Evolutionary conservation across 2,888 invertebrate genomes (phyloP).

Genomic region (Theristus sp.): DNA sequence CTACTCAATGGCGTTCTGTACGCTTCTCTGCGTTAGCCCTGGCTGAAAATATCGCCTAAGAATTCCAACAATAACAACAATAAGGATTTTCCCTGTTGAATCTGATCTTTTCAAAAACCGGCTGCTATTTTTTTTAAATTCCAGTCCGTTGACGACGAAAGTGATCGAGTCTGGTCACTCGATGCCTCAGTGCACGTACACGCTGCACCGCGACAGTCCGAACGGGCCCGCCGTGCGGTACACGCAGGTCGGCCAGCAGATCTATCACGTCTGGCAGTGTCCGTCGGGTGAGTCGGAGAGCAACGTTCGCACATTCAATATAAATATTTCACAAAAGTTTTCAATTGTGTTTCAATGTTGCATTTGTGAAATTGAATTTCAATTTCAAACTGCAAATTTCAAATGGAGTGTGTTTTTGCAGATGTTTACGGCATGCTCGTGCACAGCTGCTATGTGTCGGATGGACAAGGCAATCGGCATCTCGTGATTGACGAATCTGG

Average conservation of each 20-base stretch:
- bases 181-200: constrained; percentile 7
- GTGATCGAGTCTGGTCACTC: neutral
- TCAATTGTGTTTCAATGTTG: neutral
- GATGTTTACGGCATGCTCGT: constrained; percentile 9
- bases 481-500: constrained; percentile 6
- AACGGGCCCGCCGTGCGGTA: constrained; percentile 7
- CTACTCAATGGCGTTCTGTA: too few relatives aligned
- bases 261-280: constrained; percentile 9
- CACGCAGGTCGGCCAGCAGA: constrained; percentile 7
- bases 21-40: too few relatives aligned
- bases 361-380: neutral
- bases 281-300: constrained; percentile 3
- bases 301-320: neutral
- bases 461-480: constrained; percentile 4
- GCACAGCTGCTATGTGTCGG: constrained; percentile 7
- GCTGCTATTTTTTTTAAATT: neutral
- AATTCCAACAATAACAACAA: too few relatives aligned
- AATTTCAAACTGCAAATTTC: neutral
- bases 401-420: neutral
- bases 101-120: neutral
- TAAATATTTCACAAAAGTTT: neutral
- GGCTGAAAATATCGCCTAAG: too few relatives aligned
- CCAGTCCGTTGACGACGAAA: neutral
- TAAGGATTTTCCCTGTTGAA: too few relatives aligned
- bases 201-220: constrained; percentile 5